Conservation (phyloP, 2,797 vertebrate genomes). For the Diplodus sargus region DNA sequence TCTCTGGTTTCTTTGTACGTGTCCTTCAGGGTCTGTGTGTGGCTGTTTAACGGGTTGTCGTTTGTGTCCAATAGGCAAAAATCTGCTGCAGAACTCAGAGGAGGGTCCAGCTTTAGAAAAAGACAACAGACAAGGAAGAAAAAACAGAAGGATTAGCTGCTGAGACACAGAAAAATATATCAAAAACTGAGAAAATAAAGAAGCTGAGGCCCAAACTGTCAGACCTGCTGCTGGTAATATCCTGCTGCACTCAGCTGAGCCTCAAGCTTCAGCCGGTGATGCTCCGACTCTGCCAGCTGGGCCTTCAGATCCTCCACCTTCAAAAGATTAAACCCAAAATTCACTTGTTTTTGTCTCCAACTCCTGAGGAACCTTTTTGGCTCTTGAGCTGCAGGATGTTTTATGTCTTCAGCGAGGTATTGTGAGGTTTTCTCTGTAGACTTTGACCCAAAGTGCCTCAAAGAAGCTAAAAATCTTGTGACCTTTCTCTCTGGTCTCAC, state of each 20-base stretch:
- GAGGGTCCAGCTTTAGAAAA: conserved; percentile 45
- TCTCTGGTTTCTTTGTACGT: conserved; percentile 44
- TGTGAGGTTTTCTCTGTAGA: no score
- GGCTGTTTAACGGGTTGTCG: conserved; percentile 24
- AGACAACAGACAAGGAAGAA: background rate
- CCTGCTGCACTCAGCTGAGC: conserved; percentile 52
- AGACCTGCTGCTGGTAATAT: conserved; percentile 49
- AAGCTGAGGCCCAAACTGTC: background rate
- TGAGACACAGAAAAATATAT: background rate
- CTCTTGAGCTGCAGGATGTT: no score
- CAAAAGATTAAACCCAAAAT: conserved; percentile 1
- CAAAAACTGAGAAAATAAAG: background rate
- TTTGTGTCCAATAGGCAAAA: conserved; percentile 16
- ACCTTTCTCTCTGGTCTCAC: no score
- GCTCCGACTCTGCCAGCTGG: conserved; percentile 71
- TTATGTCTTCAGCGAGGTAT: no score
- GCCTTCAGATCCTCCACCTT: conserved; percentile 79
- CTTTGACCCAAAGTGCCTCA: no score
- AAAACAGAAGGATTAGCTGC: conserved; percentile 1
- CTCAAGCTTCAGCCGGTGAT: conserved; percentile 62
- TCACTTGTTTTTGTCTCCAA: no score
- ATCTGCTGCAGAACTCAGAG: conserved; percentile 23
- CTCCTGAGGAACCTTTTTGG: no score
- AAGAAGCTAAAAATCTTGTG: no score
- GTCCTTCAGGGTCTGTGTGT: conserved; percentile 47